phyloP scores from a whole-genome alignment of 2,113 vertebrate genomes.

The Oophaga pumilio region DNA sequence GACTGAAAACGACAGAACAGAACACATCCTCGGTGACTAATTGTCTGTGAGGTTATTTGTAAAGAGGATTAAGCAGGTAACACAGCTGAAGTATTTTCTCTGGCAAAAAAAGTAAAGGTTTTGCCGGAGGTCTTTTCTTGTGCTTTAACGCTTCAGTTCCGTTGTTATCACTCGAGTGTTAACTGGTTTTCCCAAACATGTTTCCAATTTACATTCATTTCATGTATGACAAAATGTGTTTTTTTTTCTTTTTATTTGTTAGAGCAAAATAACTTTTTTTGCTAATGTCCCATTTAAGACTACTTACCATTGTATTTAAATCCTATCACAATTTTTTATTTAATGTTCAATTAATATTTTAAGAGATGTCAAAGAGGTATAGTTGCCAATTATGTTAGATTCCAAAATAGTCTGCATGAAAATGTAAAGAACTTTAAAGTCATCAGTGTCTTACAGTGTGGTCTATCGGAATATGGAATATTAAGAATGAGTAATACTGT shows the following conservation, averaged over 20 bases:
- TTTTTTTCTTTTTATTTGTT: background rate
- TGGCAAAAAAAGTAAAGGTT: conserved; percentile 38
- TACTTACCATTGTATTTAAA: background rate
- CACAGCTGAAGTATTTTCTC: conserved; percentile 32
- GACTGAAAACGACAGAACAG: conserved; percentile 5
- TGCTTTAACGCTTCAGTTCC: conserved; percentile 29
- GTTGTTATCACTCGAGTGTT: conserved; percentile 17
- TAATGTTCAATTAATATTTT: background rate
- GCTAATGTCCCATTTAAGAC: background rate
- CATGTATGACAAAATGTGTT: background rate
- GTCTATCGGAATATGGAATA: background rate
- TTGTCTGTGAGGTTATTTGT: conserved; percentile 52
- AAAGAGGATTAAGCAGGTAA: conserved; percentile 49
- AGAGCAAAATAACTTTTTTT: background rate
- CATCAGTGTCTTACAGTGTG: background rate
- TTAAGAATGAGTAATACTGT: background rate
- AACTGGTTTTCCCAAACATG: conserved; percentile 6
- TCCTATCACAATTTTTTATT: background rate
- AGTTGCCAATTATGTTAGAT: background rate
- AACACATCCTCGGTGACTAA: conserved; percentile 49
- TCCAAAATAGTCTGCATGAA: background rate
- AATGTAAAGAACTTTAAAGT: background rate
- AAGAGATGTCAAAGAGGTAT: background rate
- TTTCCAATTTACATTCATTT: conserved; percentile 12
- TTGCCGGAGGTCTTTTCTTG: conserved; percentile 25